phyloP scores from a whole-genome alignment of 2,888 invertebrate genomes.

The Apomyelois bistriatella region DNA sequence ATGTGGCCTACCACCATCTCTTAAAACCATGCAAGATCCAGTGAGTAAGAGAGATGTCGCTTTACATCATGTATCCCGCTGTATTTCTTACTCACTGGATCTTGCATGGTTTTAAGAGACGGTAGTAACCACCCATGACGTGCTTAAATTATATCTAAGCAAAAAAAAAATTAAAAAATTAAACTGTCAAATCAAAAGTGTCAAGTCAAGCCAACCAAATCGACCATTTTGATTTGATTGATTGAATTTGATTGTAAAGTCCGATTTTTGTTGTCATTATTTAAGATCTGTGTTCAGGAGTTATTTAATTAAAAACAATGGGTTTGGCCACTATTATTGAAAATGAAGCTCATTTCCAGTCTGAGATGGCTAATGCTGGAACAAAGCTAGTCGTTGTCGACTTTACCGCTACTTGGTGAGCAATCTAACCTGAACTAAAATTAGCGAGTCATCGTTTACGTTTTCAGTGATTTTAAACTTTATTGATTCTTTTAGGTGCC shows the following conservation, averaged over 20 bases:
- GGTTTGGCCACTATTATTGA: slow-evolving; percentile 83
- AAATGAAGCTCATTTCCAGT: slow-evolving; percentile 90
- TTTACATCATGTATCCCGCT: too few species aligned
- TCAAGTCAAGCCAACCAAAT: slow-evolving; percentile 15
- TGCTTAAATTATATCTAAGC: too few species aligned
- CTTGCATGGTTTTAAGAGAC: too few species aligned
- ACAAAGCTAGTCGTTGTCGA: slow-evolving; percentile 95
- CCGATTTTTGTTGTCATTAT: slow-evolving; percentile 37
- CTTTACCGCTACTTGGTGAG: slow-evolving; percentile 95
- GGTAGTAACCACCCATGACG: too few species aligned
- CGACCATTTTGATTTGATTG: slow-evolving; percentile 33
- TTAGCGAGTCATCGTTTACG: slow-evolving; percentile 55
- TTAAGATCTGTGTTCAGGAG: slow-evolving; percentile 23
- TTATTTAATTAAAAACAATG: slow-evolving; percentile 53
- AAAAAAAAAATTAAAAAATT: neutral
- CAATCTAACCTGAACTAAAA: slow-evolving; percentile 43
- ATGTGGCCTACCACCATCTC: too few species aligned
- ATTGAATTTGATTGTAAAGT: neutral
- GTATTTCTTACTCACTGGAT: too few species aligned
- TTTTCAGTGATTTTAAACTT: slow-evolving; percentile 19
- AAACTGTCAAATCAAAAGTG: neutral
- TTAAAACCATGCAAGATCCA: too few species aligned
- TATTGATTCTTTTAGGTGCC: slow-evolving; percentile 85
- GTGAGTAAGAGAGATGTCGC: too few species aligned
- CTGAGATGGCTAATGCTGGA: slow-evolving; percentile 91